phyloP scores from a whole-genome alignment of 1,140 invertebrate species.

The Ruditapes philippinarum region DNA sequence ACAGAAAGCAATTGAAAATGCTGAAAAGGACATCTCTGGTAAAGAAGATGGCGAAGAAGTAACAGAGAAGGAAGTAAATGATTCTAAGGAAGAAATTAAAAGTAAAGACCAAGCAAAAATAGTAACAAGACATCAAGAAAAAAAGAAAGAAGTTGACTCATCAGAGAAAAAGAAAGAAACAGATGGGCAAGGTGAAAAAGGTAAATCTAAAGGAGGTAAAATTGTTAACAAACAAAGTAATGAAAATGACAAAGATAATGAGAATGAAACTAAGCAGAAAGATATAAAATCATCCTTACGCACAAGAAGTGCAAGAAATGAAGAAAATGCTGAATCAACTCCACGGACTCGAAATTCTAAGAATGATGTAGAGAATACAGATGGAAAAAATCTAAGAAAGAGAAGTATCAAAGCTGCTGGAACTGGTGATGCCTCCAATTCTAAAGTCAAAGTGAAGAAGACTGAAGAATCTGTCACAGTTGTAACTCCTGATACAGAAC shows the following conservation, averaged over 20 bases:
- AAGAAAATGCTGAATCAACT: slow-evolving; percentile 1
- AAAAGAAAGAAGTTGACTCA: slow-evolving; percentile 13
- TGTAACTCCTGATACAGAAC: neutral
- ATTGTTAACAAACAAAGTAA: neutral
- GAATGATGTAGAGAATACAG: slow-evolving; percentile 11
- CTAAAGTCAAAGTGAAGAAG: slow-evolving; percentile 34
- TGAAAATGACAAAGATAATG: slow-evolving; percentile 27
- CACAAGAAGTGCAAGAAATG: slow-evolving; percentile 57
- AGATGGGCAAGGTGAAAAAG: slow-evolving; percentile 3
- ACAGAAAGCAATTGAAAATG: slow-evolving; percentile 10
- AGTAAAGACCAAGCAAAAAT: slow-evolving; percentile 21
- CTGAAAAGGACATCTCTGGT: slow-evolving; percentile 8
- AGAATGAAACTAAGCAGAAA: slow-evolving; percentile 9
- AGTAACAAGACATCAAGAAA: slow-evolving; percentile 51
- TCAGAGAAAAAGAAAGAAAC: slow-evolving; percentile 36
- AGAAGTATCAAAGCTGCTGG: slow-evolving; percentile 21
- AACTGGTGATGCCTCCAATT: neutral
- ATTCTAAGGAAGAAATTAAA: neutral
- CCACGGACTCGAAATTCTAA: slow-evolving; percentile 51
- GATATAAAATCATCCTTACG: slow-evolving; percentile 37
- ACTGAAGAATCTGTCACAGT: neutral
- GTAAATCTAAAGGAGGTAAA: neutral
- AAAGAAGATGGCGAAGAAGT: neutral
- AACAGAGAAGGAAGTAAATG: neutral
- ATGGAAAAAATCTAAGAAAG: slow-evolving; percentile 49